Base-by-base conservation (phyloP, 1,140 invertebrate species). In the Arion vulgaris region DNA sequence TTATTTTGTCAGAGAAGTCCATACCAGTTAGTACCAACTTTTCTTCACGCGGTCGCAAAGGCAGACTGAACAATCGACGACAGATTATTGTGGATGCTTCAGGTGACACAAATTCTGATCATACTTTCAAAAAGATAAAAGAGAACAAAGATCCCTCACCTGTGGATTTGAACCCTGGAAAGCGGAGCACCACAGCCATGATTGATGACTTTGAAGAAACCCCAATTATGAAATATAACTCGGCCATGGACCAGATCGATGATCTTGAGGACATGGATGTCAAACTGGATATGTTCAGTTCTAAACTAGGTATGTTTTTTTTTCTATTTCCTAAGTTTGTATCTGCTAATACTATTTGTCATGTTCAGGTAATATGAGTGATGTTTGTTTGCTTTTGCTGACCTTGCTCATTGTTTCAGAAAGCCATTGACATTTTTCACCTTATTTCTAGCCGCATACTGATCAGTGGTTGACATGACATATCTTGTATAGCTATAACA, bases 31-130 rank as follows among this genome's bases (percentile, higher is more conserved):
- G 49, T 51, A 28, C 38, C 17, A 80, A 72, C 41, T 66, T 49
- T 41, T 34, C 36, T 17, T 71, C 38, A 36, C 62, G 78, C 0
- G n/a, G 49, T 39, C 62, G 78, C 26, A 80, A 72, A 71, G 78
- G 78, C 26, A 36, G 41, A 23, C 38, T 80, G 19, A 80, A 80
- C 68, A 39, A 41, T 34, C 34, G 78, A 0, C 34, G 78, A 1
- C 78, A 80, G 78, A 80, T 80, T 34, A 66, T 80, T 11, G 62
- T 80, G 5, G 78, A 80, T 45, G 78, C 78, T 39, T 80, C 78
- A 15, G 66, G 66, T 7, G 78, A 80, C 36, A 71, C 78, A 17
- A 79, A 41, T 57, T 57, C 38, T 28, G 76, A 78, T 17, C 57
- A 57, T 0, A 23, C 19, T 66, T 78, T 41, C 15, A 62, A 68